Evolutionary conservation across 1,140 invertebrate genomes (phyloP), one percentile per base, ranked within the genome.

Genomic region (Archivesica marissinica): DNA sequence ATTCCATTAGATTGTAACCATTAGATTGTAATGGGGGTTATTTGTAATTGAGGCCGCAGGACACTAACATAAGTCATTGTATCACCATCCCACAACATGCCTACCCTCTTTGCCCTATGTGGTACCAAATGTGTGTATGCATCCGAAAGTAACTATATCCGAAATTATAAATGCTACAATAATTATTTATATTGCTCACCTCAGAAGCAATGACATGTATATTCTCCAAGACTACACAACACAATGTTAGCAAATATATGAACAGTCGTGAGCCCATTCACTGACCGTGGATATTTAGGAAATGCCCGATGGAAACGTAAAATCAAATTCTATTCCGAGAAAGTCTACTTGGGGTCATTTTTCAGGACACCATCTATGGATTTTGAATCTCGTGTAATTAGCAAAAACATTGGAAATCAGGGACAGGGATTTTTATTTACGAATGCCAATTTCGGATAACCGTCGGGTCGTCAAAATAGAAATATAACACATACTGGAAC

Each of bases 121-220:
- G 33, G 4, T 17, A 17, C 17, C 33, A 35, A 11, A 35, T 3
- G 17, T 35, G 3, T 38, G n/a, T n/a, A 13, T 23, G 33, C 15
- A 47, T 35, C 17, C 20, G 35, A 11, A 23, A 1, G 15, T 25
- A 56, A n/a, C 17, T 11, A 2, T 54, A 23, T 52, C 72, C 47
- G 72, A 78, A 78, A 28, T 74, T 2, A 61, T n/a, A 41, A 61
- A 20, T 25, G 7, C 30, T 38, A 66, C 35, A 23, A 17, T 17
- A 20, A 54, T 35, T 4, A 20, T 28, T 30, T 28, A 33, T 30
- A 35, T 7, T 44, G 54, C 78, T 25, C 15, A 81, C 79, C 44
- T 81, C 44, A 23, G 79, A 72, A 38, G 79, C 64, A 64, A 81
- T 81, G 47, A 25, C 66, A 72, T 81, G 64, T 4, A 72, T n/a